Evolutionary conservation across 2,797 vertebrate genomes (phyloP).

Genomic region (Pelodytes ibericus): DNA sequence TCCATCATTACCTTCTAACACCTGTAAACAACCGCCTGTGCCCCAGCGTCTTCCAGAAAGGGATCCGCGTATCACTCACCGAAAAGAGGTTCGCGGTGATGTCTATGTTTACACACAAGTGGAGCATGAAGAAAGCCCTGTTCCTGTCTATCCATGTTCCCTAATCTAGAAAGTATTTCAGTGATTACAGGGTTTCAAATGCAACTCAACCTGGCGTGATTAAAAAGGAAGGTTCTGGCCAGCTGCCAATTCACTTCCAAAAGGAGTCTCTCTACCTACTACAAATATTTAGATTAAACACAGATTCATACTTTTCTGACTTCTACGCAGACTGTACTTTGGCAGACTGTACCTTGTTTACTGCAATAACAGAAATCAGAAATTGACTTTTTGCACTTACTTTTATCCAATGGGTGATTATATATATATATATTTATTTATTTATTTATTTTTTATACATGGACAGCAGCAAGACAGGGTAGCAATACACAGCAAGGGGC

Average conservation of each 20-base stretch:
- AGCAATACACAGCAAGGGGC: no score
- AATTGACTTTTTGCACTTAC: no score
- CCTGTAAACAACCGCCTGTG: conserved; percentile 7
- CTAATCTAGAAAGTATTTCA: conserved; percentile 34
- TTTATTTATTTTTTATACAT: no score
- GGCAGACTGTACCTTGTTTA: not conserved
- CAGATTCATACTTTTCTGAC: conserved; percentile 32
- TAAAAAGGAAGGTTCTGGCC: conserved; percentile 28
- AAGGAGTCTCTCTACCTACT: conserved; percentile 33
- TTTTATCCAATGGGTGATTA: no score
- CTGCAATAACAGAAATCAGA: not conserved
- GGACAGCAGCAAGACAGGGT: no score
- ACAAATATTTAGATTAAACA: conserved; percentile 44
- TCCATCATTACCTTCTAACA: conserved; percentile 38
- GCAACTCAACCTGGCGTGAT: conserved; percentile 29
- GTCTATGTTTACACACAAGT: conserved; percentile 37
- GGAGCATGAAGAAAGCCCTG: conserved; percentile 43
- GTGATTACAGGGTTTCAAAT: not conserved
- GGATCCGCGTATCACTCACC: conserved; percentile 50
- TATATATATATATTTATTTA: no score
- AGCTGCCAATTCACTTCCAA: conserved; percentile 14
- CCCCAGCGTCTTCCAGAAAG: conserved; percentile 15
- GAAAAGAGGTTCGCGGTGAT: conserved; percentile 38
- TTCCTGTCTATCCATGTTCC: conserved; percentile 21
- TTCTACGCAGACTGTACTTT: conserved; percentile 47